Base-by-base conservation (phyloP, 2,113 vertebrate species). In the Cyprinus carpio region DNA sequence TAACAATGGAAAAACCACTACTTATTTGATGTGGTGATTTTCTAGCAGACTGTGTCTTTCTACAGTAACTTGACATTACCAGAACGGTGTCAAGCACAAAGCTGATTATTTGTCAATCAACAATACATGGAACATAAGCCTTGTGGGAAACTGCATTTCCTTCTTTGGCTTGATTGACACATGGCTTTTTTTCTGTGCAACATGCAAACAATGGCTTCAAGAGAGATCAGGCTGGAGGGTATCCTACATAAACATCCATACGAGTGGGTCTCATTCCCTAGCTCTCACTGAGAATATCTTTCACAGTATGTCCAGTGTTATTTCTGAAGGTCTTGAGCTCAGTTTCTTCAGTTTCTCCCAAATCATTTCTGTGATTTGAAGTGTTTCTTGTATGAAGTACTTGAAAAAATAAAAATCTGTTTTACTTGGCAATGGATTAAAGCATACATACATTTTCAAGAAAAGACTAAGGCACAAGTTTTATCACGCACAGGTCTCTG, bases 141-240 rank as follows among this genome's bases (percentile, higher is more conserved):
- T 86, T 87, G 81, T 89, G 86, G 84, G 84, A 89, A 87, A 86
- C 75, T 0, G 49, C 54, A 81, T 85, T 87, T 89, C 77, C 75
- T 83, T 65, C 31, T 75, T 78, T 65, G 43, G 43, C 46, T 72
- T 85, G 83, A 89, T 51, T 87, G 85, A 82, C 87, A 79, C 60
- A 58, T 69, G n/a, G n/a, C 1, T 71, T 82, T 81, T 67, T 72
- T 34, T 75, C 72, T 77, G 20, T 29, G 62, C 25, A 80, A 15
- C 58, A 82, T 64, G 2, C 43, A 23, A 88, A 88, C 87, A 88
- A 74, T 72, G 40, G 16, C 46, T 86, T 43, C 7, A 27, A 62
- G 11, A 64, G 58, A 49, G 82, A 87, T 87, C 76, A 82, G 71
- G 43, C 78, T 49, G 6, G 49, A 78, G 82, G 72, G 64, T 56